phyloP scores from a whole-genome alignment of 1,140 invertebrate genomes.

The Pseudomyrmex flavicornis region DNA sequence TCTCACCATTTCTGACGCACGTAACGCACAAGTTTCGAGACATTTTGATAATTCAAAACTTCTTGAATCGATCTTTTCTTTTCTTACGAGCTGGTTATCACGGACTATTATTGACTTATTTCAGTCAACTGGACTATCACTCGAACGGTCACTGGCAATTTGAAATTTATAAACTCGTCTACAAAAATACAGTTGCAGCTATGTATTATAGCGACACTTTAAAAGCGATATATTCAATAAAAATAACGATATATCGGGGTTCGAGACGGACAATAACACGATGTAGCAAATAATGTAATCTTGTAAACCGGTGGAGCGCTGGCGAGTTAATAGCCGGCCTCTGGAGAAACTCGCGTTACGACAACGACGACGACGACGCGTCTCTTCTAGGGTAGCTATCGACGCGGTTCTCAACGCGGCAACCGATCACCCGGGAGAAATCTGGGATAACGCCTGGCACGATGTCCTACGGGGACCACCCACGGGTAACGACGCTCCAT shows the following conservation, averaged over 20 bases:
- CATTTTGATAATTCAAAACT: too few relatives aligned
- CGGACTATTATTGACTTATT: not conserved
- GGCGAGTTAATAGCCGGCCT: conserved; percentile 79
- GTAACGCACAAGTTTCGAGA: too few relatives aligned
- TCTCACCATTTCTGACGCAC: too few relatives aligned
- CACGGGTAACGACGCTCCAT: conserved; percentile 83
- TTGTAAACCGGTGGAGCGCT: conserved; percentile 73
- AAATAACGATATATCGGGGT: conserved; percentile 65
- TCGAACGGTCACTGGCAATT: not conserved
- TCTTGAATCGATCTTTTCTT: too few relatives aligned
- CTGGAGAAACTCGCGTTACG: conserved; percentile 65
- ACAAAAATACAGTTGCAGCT: not conserved
- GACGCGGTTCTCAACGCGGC: conserved; percentile 76
- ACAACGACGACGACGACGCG: conserved; percentile 47
- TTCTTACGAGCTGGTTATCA: not conserved
- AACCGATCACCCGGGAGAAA: conserved; percentile 67
- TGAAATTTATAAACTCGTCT: not conserved
- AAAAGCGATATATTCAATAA: conserved; percentile 1
- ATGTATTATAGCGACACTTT: not conserved
- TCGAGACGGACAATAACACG: conserved; percentile 64
- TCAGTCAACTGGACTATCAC: too few relatives aligned
- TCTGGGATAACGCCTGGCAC: conserved; percentile 76
- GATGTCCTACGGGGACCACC: conserved; percentile 81
- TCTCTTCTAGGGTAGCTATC: conserved; percentile 68
- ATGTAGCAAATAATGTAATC: conserved; percentile 79